Conservation (phyloP, 2,888 invertebrate genomes). For the Uropetala carovei region DNA sequence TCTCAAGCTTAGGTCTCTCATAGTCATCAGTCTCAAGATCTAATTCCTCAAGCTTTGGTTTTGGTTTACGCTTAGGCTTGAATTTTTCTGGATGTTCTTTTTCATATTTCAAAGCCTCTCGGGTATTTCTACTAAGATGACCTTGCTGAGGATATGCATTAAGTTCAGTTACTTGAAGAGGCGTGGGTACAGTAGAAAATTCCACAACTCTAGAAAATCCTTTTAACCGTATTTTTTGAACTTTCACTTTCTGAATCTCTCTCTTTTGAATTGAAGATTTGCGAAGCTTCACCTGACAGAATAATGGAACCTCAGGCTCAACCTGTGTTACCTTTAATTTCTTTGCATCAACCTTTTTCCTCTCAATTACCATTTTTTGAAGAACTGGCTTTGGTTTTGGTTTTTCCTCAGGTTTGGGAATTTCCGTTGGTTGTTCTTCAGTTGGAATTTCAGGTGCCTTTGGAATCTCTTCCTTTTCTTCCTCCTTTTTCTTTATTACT, state of each 20-base stretch:
- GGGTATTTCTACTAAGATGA: constrained; percentile 76
- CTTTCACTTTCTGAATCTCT: constrained; percentile 72
- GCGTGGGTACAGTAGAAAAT: constrained; percentile 69
- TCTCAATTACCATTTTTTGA: constrained; percentile 68
- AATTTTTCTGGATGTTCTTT: constrained; percentile 70
- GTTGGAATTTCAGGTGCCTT: constrained; percentile 72
- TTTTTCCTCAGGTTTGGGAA: constrained; percentile 54
- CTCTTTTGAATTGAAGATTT: constrained; percentile 71
- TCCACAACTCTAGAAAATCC: constrained; percentile 70
- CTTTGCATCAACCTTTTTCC: constrained; percentile 69
- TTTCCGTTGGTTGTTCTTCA: constrained; percentile 67
- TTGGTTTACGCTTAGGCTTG: constrained; percentile 70
- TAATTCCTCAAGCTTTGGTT: constrained; percentile 74
- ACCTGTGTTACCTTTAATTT: constrained; percentile 69
- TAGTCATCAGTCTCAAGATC: constrained; percentile 74
- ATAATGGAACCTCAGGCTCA: constrained; percentile 68
- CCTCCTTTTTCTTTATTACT: constrained; percentile 69
- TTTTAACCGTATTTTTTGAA: constrained; percentile 76
- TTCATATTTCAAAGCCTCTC: constrained; percentile 75
- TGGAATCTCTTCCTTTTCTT: constrained; percentile 73
- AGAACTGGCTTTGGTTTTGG: constrained; percentile 60
- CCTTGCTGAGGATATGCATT: constrained; percentile 74
- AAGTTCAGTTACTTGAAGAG: constrained; percentile 73
- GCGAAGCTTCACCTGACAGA: constrained; percentile 52
- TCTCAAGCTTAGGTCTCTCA: constrained; percentile 67